These are phyloP conservation scores for Theristicus caerulescens DNA, from an alignment of 2,113 vertebrate genomes.

Conservation along the genomic window DNA sequence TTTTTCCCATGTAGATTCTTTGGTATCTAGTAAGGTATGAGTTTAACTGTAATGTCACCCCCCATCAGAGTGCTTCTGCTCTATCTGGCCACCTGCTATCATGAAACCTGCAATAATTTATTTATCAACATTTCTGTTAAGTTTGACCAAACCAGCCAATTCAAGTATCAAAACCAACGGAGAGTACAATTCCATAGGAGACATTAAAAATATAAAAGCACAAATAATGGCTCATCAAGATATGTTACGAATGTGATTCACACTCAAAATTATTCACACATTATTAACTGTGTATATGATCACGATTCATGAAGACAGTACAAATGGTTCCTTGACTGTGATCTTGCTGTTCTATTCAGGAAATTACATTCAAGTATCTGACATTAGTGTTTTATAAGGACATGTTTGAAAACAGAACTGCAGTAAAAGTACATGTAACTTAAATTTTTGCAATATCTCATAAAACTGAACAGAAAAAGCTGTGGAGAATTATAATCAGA, in stretches of 20 bases:
- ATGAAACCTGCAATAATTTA: neutral
- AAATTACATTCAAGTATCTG: neutral
- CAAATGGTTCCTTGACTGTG: constrained; percentile 7
- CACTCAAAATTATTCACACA: neutral
- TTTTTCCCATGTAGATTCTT: neutral
- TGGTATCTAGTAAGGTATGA: neutral
- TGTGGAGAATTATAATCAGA: neutral
- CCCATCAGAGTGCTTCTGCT: neutral
- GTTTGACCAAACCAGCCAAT: neutral
- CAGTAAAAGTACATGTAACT: neutral
- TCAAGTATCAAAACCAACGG: neutral
- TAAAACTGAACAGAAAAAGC: neutral
- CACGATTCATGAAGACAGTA: constrained; percentile 20
- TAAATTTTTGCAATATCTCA: neutral
- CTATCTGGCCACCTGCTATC: neutral
- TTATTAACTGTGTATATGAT: neutral
- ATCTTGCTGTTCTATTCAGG: neutral
- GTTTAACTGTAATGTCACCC: neutral
- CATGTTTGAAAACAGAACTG: constrained; percentile 2
- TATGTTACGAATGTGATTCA: constrained; percentile 12
- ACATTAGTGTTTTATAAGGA: neutral
- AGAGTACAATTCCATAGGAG: neutral
- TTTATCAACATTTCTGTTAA: neutral
- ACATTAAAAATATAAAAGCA: neutral
- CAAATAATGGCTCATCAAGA: neutral